Evolutionary conservation across 92 coral and sea anemone genomes (phyloP).

Genomic region (Paragorgia papillata): DNA sequence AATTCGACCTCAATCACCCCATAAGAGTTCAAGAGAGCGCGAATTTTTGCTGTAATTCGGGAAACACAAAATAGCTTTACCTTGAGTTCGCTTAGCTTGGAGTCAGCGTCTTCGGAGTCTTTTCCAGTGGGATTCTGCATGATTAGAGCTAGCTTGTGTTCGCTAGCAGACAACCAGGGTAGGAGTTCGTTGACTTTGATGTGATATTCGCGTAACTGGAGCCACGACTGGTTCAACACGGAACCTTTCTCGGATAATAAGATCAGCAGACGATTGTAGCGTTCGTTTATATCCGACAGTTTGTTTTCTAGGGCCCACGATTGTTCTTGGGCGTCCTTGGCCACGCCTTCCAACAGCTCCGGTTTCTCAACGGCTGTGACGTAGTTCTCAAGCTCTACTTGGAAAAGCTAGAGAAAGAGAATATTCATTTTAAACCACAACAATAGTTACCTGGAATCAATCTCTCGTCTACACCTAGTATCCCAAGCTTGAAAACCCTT

Average conservation of each 20-base stretch:
- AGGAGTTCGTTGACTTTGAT: conserved; percentile 81
- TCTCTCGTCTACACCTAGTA: no score
- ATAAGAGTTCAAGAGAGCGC: no score
- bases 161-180: conserved; percentile 90
- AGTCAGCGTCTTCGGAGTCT: conserved; percentile 63
- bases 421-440: no score
- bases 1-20: no score
- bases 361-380: conserved; percentile 80
- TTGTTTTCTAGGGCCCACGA: conserved; percentile 99
- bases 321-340: conserved; percentile 89
- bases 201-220: conserved; percentile 93
- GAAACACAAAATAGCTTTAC: no score
- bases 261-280: conserved; percentile 86
- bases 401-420: conserved; percentile 70
- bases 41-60: no score
- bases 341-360: conserved; percentile 55
- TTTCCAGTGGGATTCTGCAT: conserved; percentile 83
- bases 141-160: conserved; percentile 74
- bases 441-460: no score
- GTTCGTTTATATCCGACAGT: conserved; percentile 96
- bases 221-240: conserved; percentile 88
- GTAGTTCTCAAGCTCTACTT: conserved; percentile 90
- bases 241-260: conserved; percentile 87
- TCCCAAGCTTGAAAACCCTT: no score
- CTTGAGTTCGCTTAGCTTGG: conserved; percentile 81